Evolutionary conservation across 2,797 vertebrate species (phyloP), one percentile per base, ranked within the genome.

Genomic region (Lagocephalus sceleratus): DNA sequence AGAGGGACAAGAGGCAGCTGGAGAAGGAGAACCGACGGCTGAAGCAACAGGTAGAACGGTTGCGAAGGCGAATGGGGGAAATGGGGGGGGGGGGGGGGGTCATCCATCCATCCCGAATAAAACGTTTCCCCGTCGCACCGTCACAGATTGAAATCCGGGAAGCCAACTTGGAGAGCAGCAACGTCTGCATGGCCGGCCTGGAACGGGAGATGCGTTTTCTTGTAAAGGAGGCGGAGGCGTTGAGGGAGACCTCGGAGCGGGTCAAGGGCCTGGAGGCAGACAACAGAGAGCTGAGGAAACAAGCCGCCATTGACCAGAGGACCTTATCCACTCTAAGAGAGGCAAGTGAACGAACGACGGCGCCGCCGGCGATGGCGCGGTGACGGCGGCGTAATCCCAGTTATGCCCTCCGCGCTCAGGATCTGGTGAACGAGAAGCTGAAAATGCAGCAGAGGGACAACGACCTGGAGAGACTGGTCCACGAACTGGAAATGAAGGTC

Each of bases 401-500:
- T 6, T 40, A 0, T 46, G 17, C 38, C 39, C 2, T 63, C 9
- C 20, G 4, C 56, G 35, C 76, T 57, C 67, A 97, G 95, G 95
- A 98, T 79, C 86, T 98, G 81, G 94, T 97, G 68, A 93, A 83
- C 62, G 95, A 98, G 80, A 96, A 98, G 68, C 64, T 97, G 75
- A 94, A 91, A 84, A 91, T 84, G 7, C 95, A 96, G 47, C 93
- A 95, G 87, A 94, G 91, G 82, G 93, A 93, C 79, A 94, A 93
- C 59, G 93, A 98, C 68, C 85, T 97, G 0, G 92, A 95, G 79
- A 92, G 90, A 65, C 82, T 95, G 67, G 88, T 88, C 53, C 90
- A 94, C 1, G 93, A 96, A 55, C 87, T 94, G 75, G 94, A 96
- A 79, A 94, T 94, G 76, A 94, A 92, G 59, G 90, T 89, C 17